A percentile compares a stretch with the other conserved stretches of the same genome.
phyloP scores from a whole-genome alignment of 2,797 vertebrate genomes.

The Alca torda region DNA sequence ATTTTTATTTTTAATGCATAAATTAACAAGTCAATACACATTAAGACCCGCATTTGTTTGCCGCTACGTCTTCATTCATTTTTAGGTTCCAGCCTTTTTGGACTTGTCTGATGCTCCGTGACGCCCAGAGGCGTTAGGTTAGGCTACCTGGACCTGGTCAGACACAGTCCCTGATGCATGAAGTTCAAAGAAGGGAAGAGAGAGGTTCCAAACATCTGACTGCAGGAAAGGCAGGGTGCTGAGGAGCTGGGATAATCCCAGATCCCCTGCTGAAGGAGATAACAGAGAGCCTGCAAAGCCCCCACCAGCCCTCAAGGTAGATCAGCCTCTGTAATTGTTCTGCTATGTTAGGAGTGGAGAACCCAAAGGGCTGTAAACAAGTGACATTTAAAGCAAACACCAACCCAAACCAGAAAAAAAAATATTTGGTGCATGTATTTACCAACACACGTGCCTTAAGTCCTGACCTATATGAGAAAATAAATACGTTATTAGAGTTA shows the following conservation, averaged over 20 bases:
- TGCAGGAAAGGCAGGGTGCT: background rate
- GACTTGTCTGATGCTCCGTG: background rate
- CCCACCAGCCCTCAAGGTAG: background rate
- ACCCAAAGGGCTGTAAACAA: background rate
- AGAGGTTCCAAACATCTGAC: background rate
- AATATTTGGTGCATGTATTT: background rate
- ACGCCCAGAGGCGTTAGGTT: background rate
- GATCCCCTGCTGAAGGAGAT: background rate
- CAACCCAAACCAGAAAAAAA: background rate
- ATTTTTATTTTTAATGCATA: background rate
- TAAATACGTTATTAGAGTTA: background rate
- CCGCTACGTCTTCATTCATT: background rate
- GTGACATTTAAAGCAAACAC: background rate
- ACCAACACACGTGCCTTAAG: rapidly evolving
- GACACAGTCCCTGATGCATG: background rate
- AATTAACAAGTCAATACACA: background rate
- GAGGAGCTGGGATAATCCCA: background rate
- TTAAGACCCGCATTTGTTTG: background rate
- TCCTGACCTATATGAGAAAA: background rate
- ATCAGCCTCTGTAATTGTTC: background rate
- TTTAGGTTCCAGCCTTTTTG: background rate
- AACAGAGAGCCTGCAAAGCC: background rate
- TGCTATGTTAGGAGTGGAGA: background rate
- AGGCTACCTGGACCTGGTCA: background rate
- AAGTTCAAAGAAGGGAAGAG: background rate